Conservation (phyloP, 2,888 invertebrate genomes). For the Drosophila emarginata region DNA sequence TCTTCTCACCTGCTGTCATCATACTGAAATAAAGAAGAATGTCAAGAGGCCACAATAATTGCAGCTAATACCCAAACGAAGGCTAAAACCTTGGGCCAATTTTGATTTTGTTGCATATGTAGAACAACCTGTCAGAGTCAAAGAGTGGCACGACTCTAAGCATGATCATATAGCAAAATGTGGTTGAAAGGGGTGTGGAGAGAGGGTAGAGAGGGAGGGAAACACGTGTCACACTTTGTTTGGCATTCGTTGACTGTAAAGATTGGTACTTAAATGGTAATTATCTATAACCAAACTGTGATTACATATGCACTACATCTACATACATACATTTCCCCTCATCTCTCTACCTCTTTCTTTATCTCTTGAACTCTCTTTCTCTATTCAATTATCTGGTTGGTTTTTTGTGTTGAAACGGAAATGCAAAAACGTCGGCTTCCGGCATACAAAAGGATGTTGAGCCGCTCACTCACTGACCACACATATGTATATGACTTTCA, state of each 20-base stretch:
- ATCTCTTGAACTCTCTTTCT: slow-evolving; percentile 12
- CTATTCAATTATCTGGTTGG: slow-evolving; percentile 48
- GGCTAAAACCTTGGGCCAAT: slow-evolving; percentile 65
- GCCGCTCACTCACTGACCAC: slow-evolving; percentile 7
- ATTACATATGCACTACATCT: slow-evolving; percentile 26
- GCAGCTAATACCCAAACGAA: slow-evolving; percentile 68
- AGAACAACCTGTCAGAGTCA: slow-evolving; percentile 51
- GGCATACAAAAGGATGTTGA: slow-evolving; percentile 56
- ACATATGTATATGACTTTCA: slow-evolving; percentile 36
- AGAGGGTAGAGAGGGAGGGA: too few relatives aligned
- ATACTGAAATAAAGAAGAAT: slow-evolving; percentile 64
- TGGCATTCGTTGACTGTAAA: slow-evolving; percentile 44
- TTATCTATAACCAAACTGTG: slow-evolving; percentile 24
- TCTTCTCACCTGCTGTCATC: slow-evolving; percentile 12
- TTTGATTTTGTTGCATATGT: slow-evolving; percentile 18
- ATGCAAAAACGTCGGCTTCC: slow-evolving; percentile 62
- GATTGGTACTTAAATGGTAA: slow-evolving; percentile 42
- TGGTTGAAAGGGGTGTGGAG: neutral
- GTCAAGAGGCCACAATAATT: slow-evolving; percentile 77
- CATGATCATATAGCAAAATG: neutral
- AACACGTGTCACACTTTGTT: slow-evolving; percentile 51
- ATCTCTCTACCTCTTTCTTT: neutral
- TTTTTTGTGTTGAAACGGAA: slow-evolving; percentile 49
- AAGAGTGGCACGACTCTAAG: neutral
- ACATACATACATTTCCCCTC: neutral